phyloP scores from a whole-genome alignment of 2,113 vertebrate species.

The Caloenas nicobarica region DNA sequence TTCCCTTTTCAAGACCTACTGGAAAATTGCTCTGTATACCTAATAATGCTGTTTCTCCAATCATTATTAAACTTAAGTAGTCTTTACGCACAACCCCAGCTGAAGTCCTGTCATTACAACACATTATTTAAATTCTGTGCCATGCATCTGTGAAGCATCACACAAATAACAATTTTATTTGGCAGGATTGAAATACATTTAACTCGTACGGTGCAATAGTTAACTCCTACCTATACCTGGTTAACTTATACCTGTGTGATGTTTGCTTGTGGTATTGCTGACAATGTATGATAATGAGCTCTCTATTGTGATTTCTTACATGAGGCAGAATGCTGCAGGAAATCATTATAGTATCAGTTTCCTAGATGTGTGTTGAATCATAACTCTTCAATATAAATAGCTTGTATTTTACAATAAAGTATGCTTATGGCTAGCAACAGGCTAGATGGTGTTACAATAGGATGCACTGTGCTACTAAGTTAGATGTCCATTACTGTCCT shows the following conservation, averaged over 20 bases:
- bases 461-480: not conserved
- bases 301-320: not conserved
- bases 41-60: not conserved
- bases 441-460: not conserved
- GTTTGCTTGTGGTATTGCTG: fast-evolving
- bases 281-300: not conserved
- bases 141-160: not conserved
- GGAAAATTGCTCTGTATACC: not conserved
- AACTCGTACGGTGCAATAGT: fast-evolving
- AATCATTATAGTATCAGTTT: not conserved
- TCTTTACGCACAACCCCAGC: not conserved
- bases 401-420: not conserved
- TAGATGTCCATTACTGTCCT: not conserved
- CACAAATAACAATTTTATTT: not conserved
- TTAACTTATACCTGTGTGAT: not conserved
- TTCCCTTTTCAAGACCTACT: not conserved
- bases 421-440: not conserved
- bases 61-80: not conserved
- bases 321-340: not conserved
- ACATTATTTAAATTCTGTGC: not conserved
- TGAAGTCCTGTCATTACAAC: not conserved
- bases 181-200: not conserved
- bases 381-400: not conserved
- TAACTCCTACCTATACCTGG: not conserved
- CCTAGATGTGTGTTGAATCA: not conserved